phyloP scores from a whole-genome alignment of 2,113 vertebrate genomes.

The Hucho hucho region DNA sequence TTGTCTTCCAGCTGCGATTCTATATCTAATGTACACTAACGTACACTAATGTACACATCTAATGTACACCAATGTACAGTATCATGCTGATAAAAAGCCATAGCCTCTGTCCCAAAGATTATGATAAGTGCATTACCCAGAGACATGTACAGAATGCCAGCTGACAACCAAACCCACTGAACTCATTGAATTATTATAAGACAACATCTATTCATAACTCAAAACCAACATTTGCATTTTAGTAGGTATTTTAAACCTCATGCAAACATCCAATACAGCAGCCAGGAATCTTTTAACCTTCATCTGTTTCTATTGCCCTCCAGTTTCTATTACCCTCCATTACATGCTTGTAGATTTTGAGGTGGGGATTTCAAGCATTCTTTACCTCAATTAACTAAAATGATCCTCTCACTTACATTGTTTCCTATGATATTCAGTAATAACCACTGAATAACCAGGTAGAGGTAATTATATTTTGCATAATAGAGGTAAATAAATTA shows the following conservation, averaged over 20 bases:
- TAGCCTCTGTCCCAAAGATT: constrained; percentile 38
- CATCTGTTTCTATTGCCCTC: constrained; percentile 15
- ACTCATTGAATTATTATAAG: no score
- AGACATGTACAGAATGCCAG: constrained; percentile 27
- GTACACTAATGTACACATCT: no score
- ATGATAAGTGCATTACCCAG: constrained; percentile 43
- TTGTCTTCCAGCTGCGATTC: no score
- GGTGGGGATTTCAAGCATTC: not conserved
- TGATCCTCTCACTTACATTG: constrained; percentile 7
- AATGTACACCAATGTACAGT: no score
- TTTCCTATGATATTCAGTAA: no score
- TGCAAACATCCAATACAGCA: not conserved
- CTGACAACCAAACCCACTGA: not conserved
- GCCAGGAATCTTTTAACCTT: not conserved
- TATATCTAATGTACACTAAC: not conserved
- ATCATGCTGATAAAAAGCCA: no score
- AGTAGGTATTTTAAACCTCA: not conserved
- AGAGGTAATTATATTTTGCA: no score
- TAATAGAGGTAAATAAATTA: no score
- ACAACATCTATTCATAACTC: no score
- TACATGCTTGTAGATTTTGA: not conserved
- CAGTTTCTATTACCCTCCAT: constrained; percentile 24
- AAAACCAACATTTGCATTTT: not conserved
- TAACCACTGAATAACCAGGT: no score
- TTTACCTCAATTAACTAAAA: constrained; percentile 21